Conservation (phyloP, 1,140 invertebrate genomes). For the Aplysia californica region DNA sequence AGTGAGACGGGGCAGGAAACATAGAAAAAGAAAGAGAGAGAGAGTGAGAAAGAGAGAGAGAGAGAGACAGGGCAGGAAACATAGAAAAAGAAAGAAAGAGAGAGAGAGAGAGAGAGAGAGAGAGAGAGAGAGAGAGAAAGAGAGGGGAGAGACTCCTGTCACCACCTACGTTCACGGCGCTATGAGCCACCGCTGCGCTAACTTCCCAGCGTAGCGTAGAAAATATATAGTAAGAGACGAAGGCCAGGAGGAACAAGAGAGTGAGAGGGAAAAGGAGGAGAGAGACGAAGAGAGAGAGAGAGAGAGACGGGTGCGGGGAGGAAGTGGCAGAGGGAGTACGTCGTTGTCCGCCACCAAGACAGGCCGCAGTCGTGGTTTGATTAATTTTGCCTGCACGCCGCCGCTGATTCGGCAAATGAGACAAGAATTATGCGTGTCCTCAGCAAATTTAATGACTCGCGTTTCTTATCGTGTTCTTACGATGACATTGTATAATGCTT, state of each 20-base stretch:
- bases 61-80: background rate
- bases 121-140: slow-evolving; percentile 2
- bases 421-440: background rate
- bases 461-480: background rate
- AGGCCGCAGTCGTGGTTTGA: background rate
- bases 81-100: background rate
- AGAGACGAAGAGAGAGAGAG: slow-evolving; percentile 13
- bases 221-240: background rate
- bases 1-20: background rate
- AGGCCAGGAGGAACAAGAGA: background rate
- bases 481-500: too few species aligned
- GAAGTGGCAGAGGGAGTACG: too few species aligned
- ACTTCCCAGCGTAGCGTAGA: background rate
- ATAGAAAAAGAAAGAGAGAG: background rate
- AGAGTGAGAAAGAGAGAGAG: background rate
- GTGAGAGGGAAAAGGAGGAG: background rate
- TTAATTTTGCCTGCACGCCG: background rate
- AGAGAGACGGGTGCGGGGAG: background rate
- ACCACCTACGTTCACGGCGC: background rate
- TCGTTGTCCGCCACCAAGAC: background rate
- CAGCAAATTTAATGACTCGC: background rate
- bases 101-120: slow-evolving; percentile 9
- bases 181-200: background rate
- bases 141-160: background rate
- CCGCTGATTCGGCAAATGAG: background rate